Base-by-base conservation (phyloP, 1,140 invertebrate genomes). In the Scaptomyza hsui region DNA sequence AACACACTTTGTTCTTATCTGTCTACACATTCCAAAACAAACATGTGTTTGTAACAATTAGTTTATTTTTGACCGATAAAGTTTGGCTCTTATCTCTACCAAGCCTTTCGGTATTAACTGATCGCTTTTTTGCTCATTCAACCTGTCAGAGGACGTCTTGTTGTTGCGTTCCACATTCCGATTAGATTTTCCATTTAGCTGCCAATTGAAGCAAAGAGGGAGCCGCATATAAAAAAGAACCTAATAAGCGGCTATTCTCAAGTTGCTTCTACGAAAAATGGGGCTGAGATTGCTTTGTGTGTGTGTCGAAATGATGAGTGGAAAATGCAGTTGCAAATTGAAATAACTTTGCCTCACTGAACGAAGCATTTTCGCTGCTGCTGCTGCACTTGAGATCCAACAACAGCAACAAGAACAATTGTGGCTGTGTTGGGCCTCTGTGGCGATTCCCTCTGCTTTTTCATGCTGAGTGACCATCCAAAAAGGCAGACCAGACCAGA, bases 391-490 rank as follows among this genome's bases (percentile, higher is more conserved):
- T 75, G 82, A 88, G 74, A 88, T 77, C 70, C 64, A 63, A 70
- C 79, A 74, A 19, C 21, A 18, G 26, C 45, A 64, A 56, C 13
- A 59, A 18, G 47, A 64, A 49, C 37, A 47, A 19, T 12, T 41
- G 39, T 61, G 57, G 59, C 48, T 48, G 26, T 63, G 57, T 21
- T 48, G 44, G 21, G 60, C 26, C 45, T 49, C 19, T 15, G 52
- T 63, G 32, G 15, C 48, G 42, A 21, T 47, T 59, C 41, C 39
- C 52, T 52, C 77, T 75, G 60, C 77, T 75, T 63, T 63, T 88
- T 86, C 82, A 88, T 88, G 82, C 78, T 88, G 78, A 88, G 78
- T 86, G 82, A 86, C 82, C 82, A 86, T 60, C 77, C 49, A 69
- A 49, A 57, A 39, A 77, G 60, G 56, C 26, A 49, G 42, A 56